Evolutionary conservation across 1,140 invertebrate genomes (phyloP).

Genomic region (Lucilia sericata): DNA sequence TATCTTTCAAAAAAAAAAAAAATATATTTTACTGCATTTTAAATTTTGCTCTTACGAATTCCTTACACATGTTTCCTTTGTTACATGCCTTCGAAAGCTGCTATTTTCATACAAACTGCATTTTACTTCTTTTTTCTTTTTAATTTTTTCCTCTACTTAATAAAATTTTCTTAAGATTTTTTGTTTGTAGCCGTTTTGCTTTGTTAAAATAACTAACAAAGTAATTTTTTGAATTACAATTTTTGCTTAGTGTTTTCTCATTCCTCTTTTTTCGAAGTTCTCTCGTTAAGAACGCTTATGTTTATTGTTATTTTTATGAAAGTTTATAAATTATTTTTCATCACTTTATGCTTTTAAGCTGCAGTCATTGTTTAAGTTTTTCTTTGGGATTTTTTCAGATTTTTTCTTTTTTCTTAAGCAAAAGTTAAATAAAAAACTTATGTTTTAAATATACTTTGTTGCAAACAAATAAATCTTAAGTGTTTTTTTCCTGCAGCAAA

Average conservation of each 20-base stretch:
- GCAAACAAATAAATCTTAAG: too few relatives aligned
- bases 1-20: too few relatives aligned
- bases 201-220: slow-evolving; percentile 2
- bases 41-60: too few relatives aligned
- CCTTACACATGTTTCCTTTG: too few relatives aligned
- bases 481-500: too few relatives aligned
- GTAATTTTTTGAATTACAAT: background rate
- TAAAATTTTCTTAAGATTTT: too few relatives aligned
- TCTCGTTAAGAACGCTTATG: background rate
- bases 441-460: too few relatives aligned
- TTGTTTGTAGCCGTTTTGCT: background rate
- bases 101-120: too few relatives aligned
- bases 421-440: background rate
- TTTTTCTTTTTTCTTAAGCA: background rate
- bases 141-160: too few relatives aligned
- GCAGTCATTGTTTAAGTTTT: slow-evolving; percentile 10
- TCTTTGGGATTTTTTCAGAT: background rate
- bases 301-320: slow-evolving; percentile 18
- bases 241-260: background rate
- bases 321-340: slow-evolving; percentile 13
- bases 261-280: background rate
- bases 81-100: too few relatives aligned
- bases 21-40: too few relatives aligned
- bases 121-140: too few relatives aligned
- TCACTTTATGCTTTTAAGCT: slow-evolving; percentile 11